Base-by-base conservation (phyloP, 2,113 vertebrate species). In the Gopherus evgoodei region DNA sequence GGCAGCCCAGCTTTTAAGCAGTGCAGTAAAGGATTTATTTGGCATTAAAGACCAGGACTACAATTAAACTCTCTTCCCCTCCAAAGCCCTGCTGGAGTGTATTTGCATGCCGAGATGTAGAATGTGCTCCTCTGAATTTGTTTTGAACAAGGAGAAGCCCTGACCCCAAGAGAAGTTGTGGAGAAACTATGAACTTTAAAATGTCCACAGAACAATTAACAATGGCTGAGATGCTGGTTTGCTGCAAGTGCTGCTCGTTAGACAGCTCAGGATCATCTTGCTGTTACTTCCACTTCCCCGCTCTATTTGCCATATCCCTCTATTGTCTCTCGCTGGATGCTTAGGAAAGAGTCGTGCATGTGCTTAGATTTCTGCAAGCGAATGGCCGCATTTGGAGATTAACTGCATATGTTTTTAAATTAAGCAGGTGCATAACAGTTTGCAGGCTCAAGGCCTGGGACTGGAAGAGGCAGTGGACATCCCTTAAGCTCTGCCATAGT, bases 401-500 rank as follows among this genome's bases (percentile, higher is more conserved):
- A 53, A 47, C 16, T 3, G 52, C 75, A 22, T 16, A 62, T 1
- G 0, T 5, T 50, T 50, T 50, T 1, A 49, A n/a, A 0, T 59
- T 38, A 76, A 22, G 62, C 22, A 12, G 62, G 25, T 35, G 38
- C 5, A 0, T 50, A 13, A n/a, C 5, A 5, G 5, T 56, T 9
- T 17, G 76, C 1, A 0, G 62, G 53, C 22, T 12, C 53, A 12
- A 72, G 9, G 1, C 12, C 31, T 50, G 13, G 4, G 5, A 11
- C 10, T 0, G 82, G 54, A 6, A 56, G 31, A 8, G 24, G 44
- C 0, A 1, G n/a, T 9, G 0, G 0, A n/a, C 2, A 0, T 0
- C 78, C 24, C 0, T 0, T 44, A 2, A 11, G 62, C 65, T 38
- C 35, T 21, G 35, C 65, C 35, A 9, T 38, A 9, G 65, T 38